A percentile compares a stretch with the other conserved stretches of the same genome.
These are phyloP conservation scores for Ommatoiulus sabulosus DNA, from an alignment of 2,888 invertebrate species.

Conservation along the genomic window DNA sequence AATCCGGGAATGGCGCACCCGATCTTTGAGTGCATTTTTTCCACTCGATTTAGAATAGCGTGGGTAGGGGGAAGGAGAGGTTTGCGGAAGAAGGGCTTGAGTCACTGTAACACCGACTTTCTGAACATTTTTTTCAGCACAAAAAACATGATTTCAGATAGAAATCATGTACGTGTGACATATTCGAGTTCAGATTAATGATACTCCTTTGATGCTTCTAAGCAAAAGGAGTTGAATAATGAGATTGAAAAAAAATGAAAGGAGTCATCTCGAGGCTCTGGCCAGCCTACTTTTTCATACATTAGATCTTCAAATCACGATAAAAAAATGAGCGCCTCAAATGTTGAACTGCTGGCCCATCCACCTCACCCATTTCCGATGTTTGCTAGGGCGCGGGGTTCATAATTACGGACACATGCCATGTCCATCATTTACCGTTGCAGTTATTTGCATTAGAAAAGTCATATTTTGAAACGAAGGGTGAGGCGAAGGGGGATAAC, in stretches of 20 bases:
- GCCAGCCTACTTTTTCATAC: neutral
- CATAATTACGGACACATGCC: conserved; percentile 28
- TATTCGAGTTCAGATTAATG: neutral
- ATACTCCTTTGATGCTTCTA: neutral
- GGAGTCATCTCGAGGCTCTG: neutral
- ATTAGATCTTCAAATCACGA: neutral
- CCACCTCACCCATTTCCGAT: conserved; percentile 2
- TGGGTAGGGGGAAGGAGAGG: too few relatives aligned
- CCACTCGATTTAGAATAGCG: neutral
- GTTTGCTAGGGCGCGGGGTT: neutral
- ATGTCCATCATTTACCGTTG: conserved; percentile 37
- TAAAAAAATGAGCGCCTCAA: neutral
- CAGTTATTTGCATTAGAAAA: conserved; percentile 45
- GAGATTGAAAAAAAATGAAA: neutral
- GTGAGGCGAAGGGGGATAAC: neutral
- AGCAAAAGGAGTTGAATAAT: neutral
- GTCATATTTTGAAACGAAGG: conserved; percentile 15
- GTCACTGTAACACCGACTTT: neutral
- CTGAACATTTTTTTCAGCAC: neutral
- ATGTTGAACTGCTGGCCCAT: neutral
- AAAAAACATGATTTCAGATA: neutral
- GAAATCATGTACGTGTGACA: neutral
- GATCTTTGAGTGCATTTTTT: neutral
- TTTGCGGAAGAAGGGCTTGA: neutral
- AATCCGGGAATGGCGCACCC: neutral